phyloP scores from a whole-genome alignment of 2,113 vertebrate genomes.

The Datnioides undecimradiatus region DNA sequence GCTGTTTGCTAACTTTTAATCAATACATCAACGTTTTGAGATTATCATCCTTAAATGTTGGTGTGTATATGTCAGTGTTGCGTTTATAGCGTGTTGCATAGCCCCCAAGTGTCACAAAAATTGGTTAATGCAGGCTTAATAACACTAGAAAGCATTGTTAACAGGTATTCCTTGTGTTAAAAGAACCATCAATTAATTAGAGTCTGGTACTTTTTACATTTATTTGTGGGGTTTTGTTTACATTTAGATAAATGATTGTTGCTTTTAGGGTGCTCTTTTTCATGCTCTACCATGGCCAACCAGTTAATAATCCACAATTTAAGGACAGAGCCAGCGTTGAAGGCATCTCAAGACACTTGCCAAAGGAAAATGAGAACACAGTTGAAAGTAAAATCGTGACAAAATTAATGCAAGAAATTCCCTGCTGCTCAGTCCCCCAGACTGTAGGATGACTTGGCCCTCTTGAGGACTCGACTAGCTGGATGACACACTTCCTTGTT shows the following conservation, averaged over 20 bases:
- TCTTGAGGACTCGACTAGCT: conserved; percentile 48
- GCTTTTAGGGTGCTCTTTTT: neutral
- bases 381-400: neutral
- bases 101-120: neutral
- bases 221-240: neutral
- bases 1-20: too few species aligned
- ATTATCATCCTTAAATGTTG: too few species aligned
- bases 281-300: neutral
- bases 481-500: conserved; percentile 62
- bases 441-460: conserved; percentile 42
- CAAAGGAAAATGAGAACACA: neutral
- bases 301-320: neutral
- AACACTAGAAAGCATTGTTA: neutral
- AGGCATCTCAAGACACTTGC: neutral
- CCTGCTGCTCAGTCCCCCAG: conserved; percentile 24
- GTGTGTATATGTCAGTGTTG: neutral
- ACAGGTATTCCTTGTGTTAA: neutral
- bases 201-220: neutral
- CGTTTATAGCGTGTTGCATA: neutral
- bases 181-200: neutral
- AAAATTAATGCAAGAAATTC: conserved; percentile 32
- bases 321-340: neutral
- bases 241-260: neutral
- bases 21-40: too few species aligned
- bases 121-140: neutral